These are phyloP conservation scores for Cephonodes hylas DNA, from an alignment of 2,888 invertebrate species.

Conservation along the genomic window DNA sequence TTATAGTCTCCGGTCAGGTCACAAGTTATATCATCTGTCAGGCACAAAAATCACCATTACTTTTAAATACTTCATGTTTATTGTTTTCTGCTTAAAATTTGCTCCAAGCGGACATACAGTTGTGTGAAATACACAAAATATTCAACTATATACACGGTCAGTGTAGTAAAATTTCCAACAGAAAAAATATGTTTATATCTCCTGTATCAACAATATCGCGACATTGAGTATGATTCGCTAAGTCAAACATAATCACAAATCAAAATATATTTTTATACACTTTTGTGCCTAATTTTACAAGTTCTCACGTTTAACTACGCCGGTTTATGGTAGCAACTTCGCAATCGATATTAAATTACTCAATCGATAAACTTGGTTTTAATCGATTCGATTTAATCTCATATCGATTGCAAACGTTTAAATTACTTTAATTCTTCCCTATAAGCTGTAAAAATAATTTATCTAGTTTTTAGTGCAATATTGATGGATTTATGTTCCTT, in stretches of 20 bases:
- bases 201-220: not conserved
- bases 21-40: slow-evolving; percentile 27
- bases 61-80: slow-evolving; percentile 16
- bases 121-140: not conserved
- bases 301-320: not conserved
- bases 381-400: not conserved
- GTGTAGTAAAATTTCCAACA: not conserved
- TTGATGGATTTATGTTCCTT: slow-evolving; percentile 22
- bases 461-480: slow-evolving; percentile 6
- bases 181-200: not conserved
- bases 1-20: slow-evolving; percentile 9
- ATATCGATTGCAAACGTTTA: not conserved
- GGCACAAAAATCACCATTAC: slow-evolving; percentile 44
- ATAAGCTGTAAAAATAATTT: slow-evolving; percentile 10
- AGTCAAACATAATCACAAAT: not conserved
- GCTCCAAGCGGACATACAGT: not conserved
- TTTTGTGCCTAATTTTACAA: not conserved
- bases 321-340: not conserved
- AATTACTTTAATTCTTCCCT: not conserved
- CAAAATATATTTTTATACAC: not conserved
- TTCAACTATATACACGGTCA: not conserved
- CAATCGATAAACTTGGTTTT: not conserved
- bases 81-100: not conserved
- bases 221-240: not conserved
- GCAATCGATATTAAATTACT: not conserved